Conservation (phyloP, 2,888 invertebrate genomes). For the Hoplodrina ambigua region DNA sequence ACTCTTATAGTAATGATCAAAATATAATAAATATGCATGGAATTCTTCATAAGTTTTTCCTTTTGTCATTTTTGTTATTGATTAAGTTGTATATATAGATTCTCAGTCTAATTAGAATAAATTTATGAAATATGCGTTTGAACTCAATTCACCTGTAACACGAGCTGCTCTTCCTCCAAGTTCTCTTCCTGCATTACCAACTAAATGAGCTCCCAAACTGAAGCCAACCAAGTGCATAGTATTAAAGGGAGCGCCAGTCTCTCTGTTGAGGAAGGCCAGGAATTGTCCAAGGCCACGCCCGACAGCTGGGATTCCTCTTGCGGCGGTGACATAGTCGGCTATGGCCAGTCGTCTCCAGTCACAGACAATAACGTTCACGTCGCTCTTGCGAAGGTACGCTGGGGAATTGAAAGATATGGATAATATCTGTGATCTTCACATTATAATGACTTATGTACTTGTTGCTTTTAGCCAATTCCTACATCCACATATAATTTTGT, state of each 20-base stretch:
- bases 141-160: slow-evolving; percentile 75
- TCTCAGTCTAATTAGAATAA: too few species aligned
- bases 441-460: too few species aligned
- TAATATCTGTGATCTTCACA: not conserved
- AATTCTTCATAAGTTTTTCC: too few species aligned
- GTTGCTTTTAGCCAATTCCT: too few species aligned
- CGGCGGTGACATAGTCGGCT: slow-evolving; percentile 76
- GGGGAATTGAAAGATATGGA: not conserved
- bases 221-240: slow-evolving; percentile 85
- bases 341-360: slow-evolving; percentile 81
- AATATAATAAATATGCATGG: too few species aligned
- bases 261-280: slow-evolving; percentile 74
- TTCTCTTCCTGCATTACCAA: slow-evolving; percentile 81
- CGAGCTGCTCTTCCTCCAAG: slow-evolving; percentile 78
- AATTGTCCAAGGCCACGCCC: slow-evolving; percentile 83
- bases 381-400: slow-evolving; percentile 75
- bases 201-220: slow-evolving; percentile 87
- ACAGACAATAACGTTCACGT: slow-evolving; percentile 81
- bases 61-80: too few species aligned
- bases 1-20: too few species aligned
- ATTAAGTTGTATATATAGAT: too few species aligned
- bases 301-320: slow-evolving; percentile 76
- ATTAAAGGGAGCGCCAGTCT: slow-evolving; percentile 72
- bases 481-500: too few species aligned
- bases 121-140: not conserved